Base-by-base conservation (phyloP, 2,888 invertebrate species). In the Hyposoter didymator region DNA sequence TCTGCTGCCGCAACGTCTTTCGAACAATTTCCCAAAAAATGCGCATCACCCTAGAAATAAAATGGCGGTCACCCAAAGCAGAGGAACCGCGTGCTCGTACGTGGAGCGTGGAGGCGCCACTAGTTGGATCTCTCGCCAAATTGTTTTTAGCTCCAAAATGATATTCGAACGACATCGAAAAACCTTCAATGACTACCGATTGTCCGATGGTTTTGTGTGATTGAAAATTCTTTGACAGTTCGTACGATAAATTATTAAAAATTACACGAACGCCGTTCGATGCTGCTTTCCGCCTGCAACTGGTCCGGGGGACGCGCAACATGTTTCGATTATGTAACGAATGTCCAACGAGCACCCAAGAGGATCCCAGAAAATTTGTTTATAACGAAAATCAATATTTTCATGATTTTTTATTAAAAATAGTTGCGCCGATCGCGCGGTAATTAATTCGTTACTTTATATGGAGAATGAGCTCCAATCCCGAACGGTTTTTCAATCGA, bases 61-160 rank as follows among this genome's bases (percentile, higher is more conserved):
- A 91, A 91, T 91, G 91, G 91, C 88, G 90, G 89, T 76, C 35
- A 28, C 28, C n/a, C 28, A 52, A 35, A 39, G 39, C 19, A 72
- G 35, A 59, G 67, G 39, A 84, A 69, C 39, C 81, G 43, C 78
- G 76, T 73, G 49, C 17, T 52, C 55, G 52, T 52, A 66, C 47
- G 35, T 72, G 80, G 74, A 75, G 87, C 39, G 47, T 72, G 82
- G 79, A 75, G 88, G 85, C 89, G 88, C 85, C 86, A 88, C 88
- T n/a, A 75, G 85, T 80, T 84, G 86, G 87, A 82, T 73, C 79
- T 43, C 8, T 10, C 39, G 39, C 8, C 47, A 67, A 67, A 67
- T 49, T 28, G n/a, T 12, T 66, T 78, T n/a, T 55, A 12, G 14
- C 22, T 47, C 12, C 35, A 22, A 22, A 17, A 4, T 47, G 39